Evolutionary conservation across 2,113 vertebrate genomes (phyloP), one percentile per base, ranked within the genome.

Genomic region (Poecilia latipinna): DNA sequence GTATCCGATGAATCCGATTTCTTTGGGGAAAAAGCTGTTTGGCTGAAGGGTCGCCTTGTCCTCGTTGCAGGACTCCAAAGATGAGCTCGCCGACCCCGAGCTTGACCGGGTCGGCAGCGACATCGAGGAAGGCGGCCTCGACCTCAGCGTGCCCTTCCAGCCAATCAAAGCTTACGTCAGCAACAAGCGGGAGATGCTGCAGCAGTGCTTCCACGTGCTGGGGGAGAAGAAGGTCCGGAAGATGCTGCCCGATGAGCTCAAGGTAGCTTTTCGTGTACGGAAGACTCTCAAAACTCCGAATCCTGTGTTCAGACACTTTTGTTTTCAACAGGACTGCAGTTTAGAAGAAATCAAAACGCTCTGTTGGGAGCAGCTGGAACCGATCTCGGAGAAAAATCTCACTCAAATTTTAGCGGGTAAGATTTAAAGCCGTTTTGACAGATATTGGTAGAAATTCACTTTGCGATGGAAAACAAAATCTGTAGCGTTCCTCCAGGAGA

Each of bases 201-300:
- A 96, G 0, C 98, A 99, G 80, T 98, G 98, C 82, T 96, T 98
- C 82, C 94, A 91, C 61, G 95, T 99, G 51, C 93, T 99, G 74
- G 97, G 97, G 0, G 97, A 98, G 74, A 97, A 94, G 68, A 99
- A 98, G 78, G 91, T 99, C 3, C 94, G 94, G 69, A 97, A 96
- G 89, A 99, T 99, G 97, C 93, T 99, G 65, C 98, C 97, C 3
- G 97, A 97, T 74, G 94, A 96, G 70, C 93, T 99, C 70, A 98
- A 98, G 97, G 98, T 99, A 63, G 70, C 17, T 66, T 61, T 31
- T 31, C 6, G 3, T 29, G 4, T 28, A 22, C 17, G 7, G 31
- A 13, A 17, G n/a, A 57, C 2, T n/a, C 51, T 48, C 19, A 57
- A n/a, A 3, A 24, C 24, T 57, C 51, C 0, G 19, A 57, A n/a